Base-by-base conservation (phyloP, 2,113 vertebrate genomes). In the Sus scrofa region DNA sequence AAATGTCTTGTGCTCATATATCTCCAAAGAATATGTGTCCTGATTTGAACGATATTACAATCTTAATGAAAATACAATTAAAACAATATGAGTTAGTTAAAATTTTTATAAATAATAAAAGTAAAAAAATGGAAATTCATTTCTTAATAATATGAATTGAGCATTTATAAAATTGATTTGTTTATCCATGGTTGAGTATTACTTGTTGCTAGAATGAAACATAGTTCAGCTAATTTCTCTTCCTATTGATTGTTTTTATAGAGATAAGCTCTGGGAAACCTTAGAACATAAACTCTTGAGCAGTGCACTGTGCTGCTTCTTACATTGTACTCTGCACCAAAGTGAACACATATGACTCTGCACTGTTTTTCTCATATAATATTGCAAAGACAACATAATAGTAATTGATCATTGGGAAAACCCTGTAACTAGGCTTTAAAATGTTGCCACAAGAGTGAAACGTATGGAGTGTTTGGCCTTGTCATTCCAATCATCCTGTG, bases 81-180 rank as follows among this genome's bases (percentile, higher is more conserved):
- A 93, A 94, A 70, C 7, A 81, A 77, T 18, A 44, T 52, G 58
- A 79, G n/a, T 63, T 39, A 26, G 71, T 81, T 14, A 91, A 89
- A 83, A 54, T 20, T 95, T 95, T 92, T 86, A 30, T 84, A 82
- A 71, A 50, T 58, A 62, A 65, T 86, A 65, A 44, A 71, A 82
- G 27, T 83, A 73, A 79, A 89, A 92, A 84, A 78, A 88, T 32
- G 19, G 39, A 94, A 81, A 82, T 84, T 5, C 0, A 39, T 89
- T 89, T 93, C 62, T 75, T 82, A 78, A 86, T 89, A 27, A 87
- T 65, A 84, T 63, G 19, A 82, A 70, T 95, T 54, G 10, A 62
- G 16, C 19, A 19, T 60, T 94, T 71, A 16, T 34, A 79, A 63
- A 82, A 82, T 22, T 50, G 75, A 67, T 78, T 81, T 56, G 6